phyloP scores from a whole-genome alignment of 2,797 vertebrate species.

The Phrynocephalus guinanensis region DNA sequence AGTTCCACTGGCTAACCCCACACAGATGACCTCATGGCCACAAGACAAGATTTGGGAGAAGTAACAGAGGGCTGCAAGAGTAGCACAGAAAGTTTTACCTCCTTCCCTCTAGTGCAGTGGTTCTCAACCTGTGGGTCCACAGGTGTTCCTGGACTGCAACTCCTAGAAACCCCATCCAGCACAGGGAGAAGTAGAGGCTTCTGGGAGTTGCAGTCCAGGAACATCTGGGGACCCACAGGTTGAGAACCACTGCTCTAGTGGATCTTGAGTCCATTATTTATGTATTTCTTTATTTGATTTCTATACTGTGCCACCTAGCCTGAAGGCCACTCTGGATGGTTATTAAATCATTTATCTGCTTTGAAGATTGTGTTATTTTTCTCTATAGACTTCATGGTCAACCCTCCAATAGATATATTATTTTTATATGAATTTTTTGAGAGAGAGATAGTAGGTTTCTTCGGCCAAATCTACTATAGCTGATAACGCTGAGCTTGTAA shows the following conservation, averaged over 20 bases:
- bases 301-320: too few species aligned
- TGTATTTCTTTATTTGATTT: too few species aligned
- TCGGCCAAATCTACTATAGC: conserved; percentile 10
- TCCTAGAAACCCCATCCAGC: too few species aligned
- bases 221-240: too few species aligned
- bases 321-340: too few species aligned
- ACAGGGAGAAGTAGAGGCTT: too few species aligned
- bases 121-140: too few species aligned
- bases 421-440: background rate
- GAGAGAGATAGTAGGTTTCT: background rate
- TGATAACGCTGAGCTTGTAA: conserved; percentile 41
- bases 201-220: too few species aligned
- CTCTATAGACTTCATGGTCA: conserved; percentile 3
- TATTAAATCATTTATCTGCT: background rate
- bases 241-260: background rate
- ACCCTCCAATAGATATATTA: conserved; percentile 21
- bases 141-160: too few species aligned
- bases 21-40: background rate
- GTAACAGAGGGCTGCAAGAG: background rate
- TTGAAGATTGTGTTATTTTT: too few species aligned
- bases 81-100: background rate
- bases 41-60: background rate
- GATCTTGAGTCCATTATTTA: background rate
- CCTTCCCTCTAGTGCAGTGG: background rate
- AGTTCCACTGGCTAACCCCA: background rate